These are phyloP conservation scores for Diadophis punctatus DNA, from an alignment of 2,113 vertebrate species.

Conservation along the genomic window DNA sequence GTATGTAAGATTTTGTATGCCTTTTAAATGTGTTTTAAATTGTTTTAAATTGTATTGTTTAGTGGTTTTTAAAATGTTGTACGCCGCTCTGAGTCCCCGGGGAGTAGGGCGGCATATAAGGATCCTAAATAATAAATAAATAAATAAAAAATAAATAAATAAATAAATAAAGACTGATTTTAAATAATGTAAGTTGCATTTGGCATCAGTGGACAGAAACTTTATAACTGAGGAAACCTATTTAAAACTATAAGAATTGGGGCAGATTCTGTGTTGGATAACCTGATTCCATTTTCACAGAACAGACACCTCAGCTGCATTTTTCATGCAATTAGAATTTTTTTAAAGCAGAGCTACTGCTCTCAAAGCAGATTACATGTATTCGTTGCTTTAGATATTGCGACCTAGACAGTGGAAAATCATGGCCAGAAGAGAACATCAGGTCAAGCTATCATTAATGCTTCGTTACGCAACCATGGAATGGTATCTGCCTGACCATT, in stretches of 20 bases:
- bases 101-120: too few relatives aligned
- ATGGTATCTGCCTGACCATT: neutral
- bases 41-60: too few relatives aligned
- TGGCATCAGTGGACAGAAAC: neutral
- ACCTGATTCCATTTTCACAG: neutral
- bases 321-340: neutral
- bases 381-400: neutral
- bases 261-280: neutral
- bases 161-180: too few relatives aligned
- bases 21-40: too few relatives aligned
- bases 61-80: too few relatives aligned
- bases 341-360: neutral
- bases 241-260: neutral
- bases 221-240: neutral
- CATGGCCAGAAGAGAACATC: neutral
- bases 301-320: neutral
- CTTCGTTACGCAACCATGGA: neutral
- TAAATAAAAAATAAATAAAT: too few relatives aligned
- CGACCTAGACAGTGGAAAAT: neutral
- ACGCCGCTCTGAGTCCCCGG: too few relatives aligned
- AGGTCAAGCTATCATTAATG: neutral
- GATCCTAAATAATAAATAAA: too few relatives aligned
- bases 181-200: neutral
- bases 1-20: too few relatives aligned
- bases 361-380: neutral